Evolutionary conservation across 1,140 invertebrate genomes (phyloP), one percentile per base, ranked within the genome.

Genomic region (Bombus cullumanus): DNA sequence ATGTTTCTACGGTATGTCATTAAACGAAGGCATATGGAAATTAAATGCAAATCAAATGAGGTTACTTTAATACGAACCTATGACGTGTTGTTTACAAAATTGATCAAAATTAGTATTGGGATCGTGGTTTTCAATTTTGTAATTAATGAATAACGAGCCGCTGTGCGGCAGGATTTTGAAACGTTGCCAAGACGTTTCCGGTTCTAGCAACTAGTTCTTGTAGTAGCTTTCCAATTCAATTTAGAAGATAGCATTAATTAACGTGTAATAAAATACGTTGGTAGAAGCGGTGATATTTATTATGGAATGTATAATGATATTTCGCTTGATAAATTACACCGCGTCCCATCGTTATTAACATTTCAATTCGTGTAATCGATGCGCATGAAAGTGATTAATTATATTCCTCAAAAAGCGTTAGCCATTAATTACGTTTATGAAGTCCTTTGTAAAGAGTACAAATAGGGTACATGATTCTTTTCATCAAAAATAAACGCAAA

Each of bases 131-230:
- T 78, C 83, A 84, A 84, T 80, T 79, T 53, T 39, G 39, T 80
- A 80, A 84, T 80, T 84, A 84, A 84, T 31, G 37, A 80, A 62
- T 84, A 69, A 84, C 76, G 62, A 66, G 62, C 22, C 37, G 34
- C 64, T 68, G 34, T 59, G 53, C 57, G 68, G 39, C 25, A 39
- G 22, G n/a, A 79, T 28, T 47, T 78, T 84, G 83, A 84, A 84
- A 84, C 76, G 76, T 31, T 84, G 83, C 83, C 83, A 84, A 66
- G 53, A 59, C 68, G 22, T 9, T 80, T 41, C 39, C 53, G 25
- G 34, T 31, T 3, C 25, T 43, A 78, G 39, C 18, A 6, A 34
- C 82, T 71, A 72, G 47, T 84, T 84, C 83, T 84, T 84, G 68
- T 15, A 57, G n/a, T 31, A 41, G 31, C 77, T 72, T 80, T 80